Conservation (phyloP, 2,113 vertebrate species). For the Mormoops blainvillei region DNA sequence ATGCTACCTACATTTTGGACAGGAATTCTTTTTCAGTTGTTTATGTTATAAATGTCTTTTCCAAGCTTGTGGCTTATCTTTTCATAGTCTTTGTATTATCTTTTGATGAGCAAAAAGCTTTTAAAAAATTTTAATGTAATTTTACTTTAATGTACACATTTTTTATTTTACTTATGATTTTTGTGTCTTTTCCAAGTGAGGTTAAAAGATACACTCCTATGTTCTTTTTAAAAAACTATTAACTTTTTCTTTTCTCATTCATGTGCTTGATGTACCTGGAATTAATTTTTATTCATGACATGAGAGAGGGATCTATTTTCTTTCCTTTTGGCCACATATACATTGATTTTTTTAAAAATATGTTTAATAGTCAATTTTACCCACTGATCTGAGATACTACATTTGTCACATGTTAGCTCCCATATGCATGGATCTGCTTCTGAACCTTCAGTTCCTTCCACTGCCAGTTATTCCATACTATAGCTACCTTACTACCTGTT, state of each 20-base stretch:
- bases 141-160: not conserved
- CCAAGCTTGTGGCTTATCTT: not conserved
- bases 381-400: not conserved
- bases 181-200: not conserved
- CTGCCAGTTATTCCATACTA: not conserved
- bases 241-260: not conserved
- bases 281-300: not conserved
- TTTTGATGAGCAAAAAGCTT: not conserved
- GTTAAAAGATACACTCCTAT: not conserved
- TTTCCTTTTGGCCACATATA: not conserved
- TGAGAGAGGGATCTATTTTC: not conserved
- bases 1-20: not conserved
- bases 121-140: not conserved
- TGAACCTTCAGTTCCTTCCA: not conserved
- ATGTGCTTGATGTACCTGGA: not conserved
- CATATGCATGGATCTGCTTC: not conserved
- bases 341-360: not conserved
- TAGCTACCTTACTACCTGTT: not conserved
- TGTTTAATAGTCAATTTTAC: not conserved
- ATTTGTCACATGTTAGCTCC: not conserved
- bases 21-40: not conserved
- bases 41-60: not conserved
- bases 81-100: not conserved
- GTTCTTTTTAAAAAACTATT: not conserved
- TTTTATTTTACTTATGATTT: not conserved